These are phyloP conservation scores for Coregonus sp. DNA, from an alignment of 2,797 vertebrate species.

Conservation along the genomic window DNA sequence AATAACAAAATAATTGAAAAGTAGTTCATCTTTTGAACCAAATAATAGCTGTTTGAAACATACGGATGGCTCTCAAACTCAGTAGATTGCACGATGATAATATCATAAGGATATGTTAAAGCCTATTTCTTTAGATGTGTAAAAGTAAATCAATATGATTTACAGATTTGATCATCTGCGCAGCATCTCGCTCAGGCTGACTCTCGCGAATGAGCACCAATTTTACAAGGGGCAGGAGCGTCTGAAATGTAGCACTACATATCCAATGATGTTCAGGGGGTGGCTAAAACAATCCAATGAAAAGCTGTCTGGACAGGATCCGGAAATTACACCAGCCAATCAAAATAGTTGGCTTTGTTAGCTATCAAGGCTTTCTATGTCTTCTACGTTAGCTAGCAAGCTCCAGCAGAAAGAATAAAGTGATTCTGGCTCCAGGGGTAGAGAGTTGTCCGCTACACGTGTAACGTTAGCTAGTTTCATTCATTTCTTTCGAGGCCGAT, in stretches of 20 bases:
- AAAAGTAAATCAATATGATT: not conserved
- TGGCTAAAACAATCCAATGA: constrained; percentile 7
- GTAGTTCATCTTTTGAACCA: not conserved
- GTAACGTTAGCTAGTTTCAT: not conserved
- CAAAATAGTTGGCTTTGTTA: not conserved
- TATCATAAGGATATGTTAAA: not conserved
- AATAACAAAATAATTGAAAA: not conserved
- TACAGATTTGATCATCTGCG: not conserved
- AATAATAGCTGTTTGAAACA: not conserved
- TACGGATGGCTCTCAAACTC: not conserved
- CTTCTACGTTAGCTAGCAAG: too few species aligned
- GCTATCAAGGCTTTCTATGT: too few species aligned
- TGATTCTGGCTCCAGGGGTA: too few species aligned
- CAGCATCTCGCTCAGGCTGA: not conserved
- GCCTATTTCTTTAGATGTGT: not conserved
- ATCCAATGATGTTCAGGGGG: too few species aligned
- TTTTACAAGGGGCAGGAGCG: not conserved
- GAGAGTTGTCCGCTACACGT: not conserved
- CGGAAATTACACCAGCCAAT: constrained; percentile 1
- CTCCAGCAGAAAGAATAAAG: too few species aligned
- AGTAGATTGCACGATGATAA: not conserved
- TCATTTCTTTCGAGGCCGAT: not conserved
- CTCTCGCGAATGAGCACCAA: not conserved
- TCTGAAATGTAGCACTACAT: not conserved
- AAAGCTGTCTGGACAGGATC: not conserved